phyloP scores from a whole-genome alignment of 2,888 invertebrate species.

The Ethmia dodecea region DNA sequence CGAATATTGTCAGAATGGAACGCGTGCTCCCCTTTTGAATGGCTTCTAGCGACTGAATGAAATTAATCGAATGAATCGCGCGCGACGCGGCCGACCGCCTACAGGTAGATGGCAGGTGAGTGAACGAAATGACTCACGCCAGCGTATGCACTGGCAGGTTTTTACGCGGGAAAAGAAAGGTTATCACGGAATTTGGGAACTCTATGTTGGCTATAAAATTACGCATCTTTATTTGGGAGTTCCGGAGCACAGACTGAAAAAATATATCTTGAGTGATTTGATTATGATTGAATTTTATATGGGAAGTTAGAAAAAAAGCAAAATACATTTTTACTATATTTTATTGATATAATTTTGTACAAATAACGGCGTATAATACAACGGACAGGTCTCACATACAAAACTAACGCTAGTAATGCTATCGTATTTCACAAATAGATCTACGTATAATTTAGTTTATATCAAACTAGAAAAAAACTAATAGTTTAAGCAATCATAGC shows the following conservation, averaged over 20 bases:
- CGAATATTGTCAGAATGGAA: neutral
- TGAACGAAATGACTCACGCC: neutral
- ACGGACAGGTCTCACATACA: slow-evolving; percentile 78
- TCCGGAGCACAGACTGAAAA: no score
- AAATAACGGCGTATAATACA: slow-evolving; percentile 79
- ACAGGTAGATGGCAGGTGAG: neutral
- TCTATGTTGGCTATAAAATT: no score
- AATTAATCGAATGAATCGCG: slow-evolving; percentile 1
- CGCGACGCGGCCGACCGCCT: no score
- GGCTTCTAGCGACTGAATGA: neutral
- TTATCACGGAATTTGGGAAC: neutral
- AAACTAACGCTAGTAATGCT: slow-evolving; percentile 76
- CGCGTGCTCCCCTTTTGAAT: neutral
- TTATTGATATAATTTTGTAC: slow-evolving; percentile 79
- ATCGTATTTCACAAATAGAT: slow-evolving; percentile 59
- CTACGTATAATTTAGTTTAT: slow-evolving; percentile 31
- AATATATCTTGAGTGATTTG: no score
- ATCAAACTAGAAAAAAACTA: neutral
- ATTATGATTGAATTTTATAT: no score
- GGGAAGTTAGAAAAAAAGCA: no score
- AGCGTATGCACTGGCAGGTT: neutral
- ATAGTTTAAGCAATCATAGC: no score
- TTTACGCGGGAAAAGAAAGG: slow-evolving; percentile 1
- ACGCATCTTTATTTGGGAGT: no score
- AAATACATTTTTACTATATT: slow-evolving; percentile 47